phyloP scores from a whole-genome alignment of 2,888 invertebrate genomes.

The Callosobruchus maculatus region DNA sequence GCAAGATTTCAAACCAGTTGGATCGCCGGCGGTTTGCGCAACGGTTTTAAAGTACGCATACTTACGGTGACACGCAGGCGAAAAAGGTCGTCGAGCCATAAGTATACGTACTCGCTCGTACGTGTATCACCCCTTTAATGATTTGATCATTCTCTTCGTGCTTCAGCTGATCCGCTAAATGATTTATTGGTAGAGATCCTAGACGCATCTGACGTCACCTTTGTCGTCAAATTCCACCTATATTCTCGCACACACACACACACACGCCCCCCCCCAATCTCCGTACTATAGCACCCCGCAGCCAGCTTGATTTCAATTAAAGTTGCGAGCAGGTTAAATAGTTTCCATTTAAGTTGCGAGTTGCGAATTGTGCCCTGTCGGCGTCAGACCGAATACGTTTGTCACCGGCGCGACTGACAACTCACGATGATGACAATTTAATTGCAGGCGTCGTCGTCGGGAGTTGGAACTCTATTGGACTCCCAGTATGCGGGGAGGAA shows the following conservation, averaged over 20 bases:
- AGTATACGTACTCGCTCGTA: no score
- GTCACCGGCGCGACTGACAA: neutral
- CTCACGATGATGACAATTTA: neutral
- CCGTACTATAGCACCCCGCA: neutral
- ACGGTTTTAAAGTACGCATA: no score
- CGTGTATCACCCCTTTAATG: no score
- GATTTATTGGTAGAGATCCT: no score
- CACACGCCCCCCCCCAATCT: neutral
- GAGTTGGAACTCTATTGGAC: neutral
- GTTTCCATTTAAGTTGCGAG: neutral
- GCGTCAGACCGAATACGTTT: neutral
- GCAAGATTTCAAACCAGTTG: no score
- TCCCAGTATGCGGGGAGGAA: neutral
- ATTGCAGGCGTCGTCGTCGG: neutral
- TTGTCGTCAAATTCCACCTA: neutral
- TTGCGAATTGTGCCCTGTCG: neutral
- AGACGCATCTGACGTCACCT: neutral
- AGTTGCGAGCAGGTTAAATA: neutral
- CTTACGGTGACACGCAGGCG: no score
- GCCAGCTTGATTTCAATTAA: neutral
- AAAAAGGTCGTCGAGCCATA: no score
- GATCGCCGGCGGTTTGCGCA: no score
- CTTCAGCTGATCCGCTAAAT: no score
- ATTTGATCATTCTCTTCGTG: no score
- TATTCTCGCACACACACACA: neutral